phyloP scores from a whole-genome alignment of 53 echinoderm and acorn worm genomes.

The Holothuria leucospilota region DNA sequence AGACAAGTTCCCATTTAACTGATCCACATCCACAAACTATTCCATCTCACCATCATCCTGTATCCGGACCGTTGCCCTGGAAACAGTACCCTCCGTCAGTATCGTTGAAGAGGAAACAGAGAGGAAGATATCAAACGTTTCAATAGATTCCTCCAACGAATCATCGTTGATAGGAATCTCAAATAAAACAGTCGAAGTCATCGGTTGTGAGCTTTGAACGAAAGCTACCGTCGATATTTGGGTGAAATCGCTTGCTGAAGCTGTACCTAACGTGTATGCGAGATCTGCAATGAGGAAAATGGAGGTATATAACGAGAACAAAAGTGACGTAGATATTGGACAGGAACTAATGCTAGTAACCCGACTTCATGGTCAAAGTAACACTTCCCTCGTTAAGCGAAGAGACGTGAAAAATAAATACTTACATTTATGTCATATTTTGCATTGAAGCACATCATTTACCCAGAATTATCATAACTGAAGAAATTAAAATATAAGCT shows the following conservation, averaged over 20 bases:
- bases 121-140: not conserved
- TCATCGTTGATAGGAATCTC: constrained; percentile 6
- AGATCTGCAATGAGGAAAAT: not conserved
- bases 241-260: not conserved
- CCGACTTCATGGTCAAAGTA: no score
- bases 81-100: not conserved
- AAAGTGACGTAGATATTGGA: no score
- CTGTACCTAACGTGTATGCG: not conserved
- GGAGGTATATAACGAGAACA: not conserved
- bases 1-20: no score
- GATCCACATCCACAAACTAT: no score
- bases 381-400: no score
- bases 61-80: not conserved
- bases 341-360: no score
- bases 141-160: not conserved
- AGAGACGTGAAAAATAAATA: no score
- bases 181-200: not conserved
- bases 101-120: not conserved
- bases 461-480: no score
- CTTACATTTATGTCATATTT: no score
- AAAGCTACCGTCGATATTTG: not conserved
- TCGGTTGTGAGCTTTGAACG: not conserved
- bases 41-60: not conserved
- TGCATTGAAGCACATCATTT: no score
- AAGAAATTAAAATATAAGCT: no score